These are phyloP conservation scores for Dolichopus griseipennis DNA, from an alignment of 2,888 invertebrate species.

Conservation along the genomic window DNA sequence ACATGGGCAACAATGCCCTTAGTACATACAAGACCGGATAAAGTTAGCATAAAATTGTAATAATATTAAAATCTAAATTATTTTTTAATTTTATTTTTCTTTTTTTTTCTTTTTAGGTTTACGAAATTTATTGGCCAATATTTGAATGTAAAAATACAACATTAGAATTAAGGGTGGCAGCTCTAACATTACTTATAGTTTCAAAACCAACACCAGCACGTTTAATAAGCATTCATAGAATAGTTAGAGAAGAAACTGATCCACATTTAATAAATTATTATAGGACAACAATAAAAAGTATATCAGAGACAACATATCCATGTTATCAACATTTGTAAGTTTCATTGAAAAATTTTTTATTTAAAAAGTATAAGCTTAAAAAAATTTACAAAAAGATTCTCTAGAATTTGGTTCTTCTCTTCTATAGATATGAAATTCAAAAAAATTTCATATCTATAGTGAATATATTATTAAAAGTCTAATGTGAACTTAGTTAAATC, in stretches of 20 bases:
- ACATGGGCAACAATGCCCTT: constrained; percentile 53
- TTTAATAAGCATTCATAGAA: constrained; percentile 59
- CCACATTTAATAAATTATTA: constrained; percentile 61
- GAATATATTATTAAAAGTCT: no score
- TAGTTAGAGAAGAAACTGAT: constrained; percentile 53
- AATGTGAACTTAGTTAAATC: no score
- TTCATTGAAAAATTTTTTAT: constrained; percentile 11
- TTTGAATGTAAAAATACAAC: constrained; percentile 57
- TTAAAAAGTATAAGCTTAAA: no score
- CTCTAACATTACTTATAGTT: constrained; percentile 55
- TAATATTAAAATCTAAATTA: not conserved
- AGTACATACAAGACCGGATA: constrained; percentile 46
- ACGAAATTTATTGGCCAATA: constrained; percentile 58
- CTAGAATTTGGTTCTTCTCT: no score
- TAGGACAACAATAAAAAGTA: constrained; percentile 59
- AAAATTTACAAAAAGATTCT: no score
- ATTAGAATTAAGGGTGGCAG: constrained; percentile 57
- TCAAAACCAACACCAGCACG: constrained; percentile 57
- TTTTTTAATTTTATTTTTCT: constrained; percentile 11
- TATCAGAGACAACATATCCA: constrained; percentile 57
- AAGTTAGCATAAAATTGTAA: constrained; percentile 32
- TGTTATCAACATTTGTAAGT: constrained; percentile 60
- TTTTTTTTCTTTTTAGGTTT: constrained; percentile 40
- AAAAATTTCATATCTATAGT: no score
- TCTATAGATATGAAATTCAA: no score